Conservation (phyloP, 2,113 vertebrate genomes). For the Oceanodroma tethys region DNA sequence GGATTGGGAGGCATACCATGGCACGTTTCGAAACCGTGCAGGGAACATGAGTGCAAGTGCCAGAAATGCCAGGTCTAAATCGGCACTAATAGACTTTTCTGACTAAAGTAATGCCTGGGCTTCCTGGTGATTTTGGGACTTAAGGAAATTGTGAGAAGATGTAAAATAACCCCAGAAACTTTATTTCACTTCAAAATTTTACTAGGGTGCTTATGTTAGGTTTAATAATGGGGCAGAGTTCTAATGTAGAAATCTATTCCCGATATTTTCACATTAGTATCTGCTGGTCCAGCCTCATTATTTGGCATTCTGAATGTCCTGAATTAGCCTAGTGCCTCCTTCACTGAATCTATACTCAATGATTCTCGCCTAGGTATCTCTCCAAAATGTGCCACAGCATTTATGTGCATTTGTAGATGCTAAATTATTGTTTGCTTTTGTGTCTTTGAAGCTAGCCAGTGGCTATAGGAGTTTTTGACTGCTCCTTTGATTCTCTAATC, state of each 20-base stretch:
- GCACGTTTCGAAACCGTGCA: background rate
- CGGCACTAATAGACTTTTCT: background rate
- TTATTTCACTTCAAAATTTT: background rate
- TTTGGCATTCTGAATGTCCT: background rate
- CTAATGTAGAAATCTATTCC: background rate
- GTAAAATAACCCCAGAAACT: background rate
- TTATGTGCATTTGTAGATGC: background rate
- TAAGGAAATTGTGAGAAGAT: background rate
- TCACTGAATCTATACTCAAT: background rate
- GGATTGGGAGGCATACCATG: background rate
- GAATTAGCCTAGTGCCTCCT: background rate
- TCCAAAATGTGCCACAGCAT: background rate
- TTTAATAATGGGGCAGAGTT: background rate
- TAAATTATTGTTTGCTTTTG: background rate
- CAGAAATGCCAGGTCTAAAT: background rate
- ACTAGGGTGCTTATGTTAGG: background rate
- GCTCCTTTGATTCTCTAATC: background rate
- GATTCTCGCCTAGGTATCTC: background rate
- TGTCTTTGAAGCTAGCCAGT: background rate
- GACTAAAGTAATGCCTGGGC: background rate
- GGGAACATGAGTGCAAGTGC: background rate
- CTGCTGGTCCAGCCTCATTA: background rate
- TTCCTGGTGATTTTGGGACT: background rate
- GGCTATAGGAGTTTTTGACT: background rate
- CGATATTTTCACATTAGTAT: background rate